These are phyloP conservation scores for Sabatieria punctata DNA, from an alignment of 2,888 invertebrate species.

Conservation along the genomic window DNA sequence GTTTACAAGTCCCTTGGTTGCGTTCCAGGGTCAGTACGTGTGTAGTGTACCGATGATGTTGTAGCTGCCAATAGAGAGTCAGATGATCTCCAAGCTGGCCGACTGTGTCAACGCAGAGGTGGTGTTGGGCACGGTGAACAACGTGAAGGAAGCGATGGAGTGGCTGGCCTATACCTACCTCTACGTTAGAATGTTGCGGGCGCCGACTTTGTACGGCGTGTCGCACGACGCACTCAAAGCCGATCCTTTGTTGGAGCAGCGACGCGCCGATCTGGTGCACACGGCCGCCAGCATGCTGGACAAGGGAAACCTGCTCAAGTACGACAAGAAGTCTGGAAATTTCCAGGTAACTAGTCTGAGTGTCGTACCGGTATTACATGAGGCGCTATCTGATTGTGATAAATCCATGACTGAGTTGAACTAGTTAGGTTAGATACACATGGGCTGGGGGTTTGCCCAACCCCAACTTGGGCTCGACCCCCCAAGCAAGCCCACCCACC, in stretches of 20 bases:
- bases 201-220: constrained; percentile 77
- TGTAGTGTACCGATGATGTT: too few relatives aligned
- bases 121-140: constrained; percentile 81
- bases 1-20: neutral
- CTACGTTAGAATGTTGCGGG: constrained; percentile 79
- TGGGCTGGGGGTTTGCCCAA: too few relatives aligned
- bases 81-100: constrained; percentile 72
- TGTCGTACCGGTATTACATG: too few relatives aligned
- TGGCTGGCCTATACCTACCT: constrained; percentile 94
- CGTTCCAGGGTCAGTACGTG: neutral
- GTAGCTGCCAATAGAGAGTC: constrained; percentile 80
- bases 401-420: too few relatives aligned
- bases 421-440: too few relatives aligned
- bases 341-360: constrained; percentile 43
- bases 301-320: constrained; percentile 81
- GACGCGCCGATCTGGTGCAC: constrained; percentile 82
- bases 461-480: too few relatives aligned
- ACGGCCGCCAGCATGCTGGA: constrained; percentile 79
- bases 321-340: constrained; percentile 77
- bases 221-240: constrained; percentile 42
- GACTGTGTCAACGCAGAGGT: constrained; percentile 98
- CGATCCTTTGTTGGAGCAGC: constrained; percentile 67
- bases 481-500: too few relatives aligned
- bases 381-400: too few relatives aligned
- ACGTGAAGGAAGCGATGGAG: constrained; percentile 68